phyloP scores from a whole-genome alignment of 2,797 vertebrate genomes.

The Leptodactylus fallax region DNA sequence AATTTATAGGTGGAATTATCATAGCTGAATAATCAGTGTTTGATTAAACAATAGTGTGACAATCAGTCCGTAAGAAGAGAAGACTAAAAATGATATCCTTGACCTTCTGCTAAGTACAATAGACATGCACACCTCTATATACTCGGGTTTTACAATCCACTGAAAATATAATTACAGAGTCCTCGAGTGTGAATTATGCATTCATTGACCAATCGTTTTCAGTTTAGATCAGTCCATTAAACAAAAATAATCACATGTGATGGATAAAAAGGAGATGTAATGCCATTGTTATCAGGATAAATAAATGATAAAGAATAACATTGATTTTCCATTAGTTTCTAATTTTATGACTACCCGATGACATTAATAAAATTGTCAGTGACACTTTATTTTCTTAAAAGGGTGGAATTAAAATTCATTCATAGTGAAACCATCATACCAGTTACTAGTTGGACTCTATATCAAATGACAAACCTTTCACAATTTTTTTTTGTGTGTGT shows the following conservation, averaged over 20 bases:
- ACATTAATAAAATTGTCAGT: not conserved
- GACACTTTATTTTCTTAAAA: not conserved
- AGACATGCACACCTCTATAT: slow-evolving; percentile 17
- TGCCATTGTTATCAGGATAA: not conserved
- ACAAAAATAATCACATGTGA: slow-evolving; percentile 6
- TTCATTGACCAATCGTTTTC: not conserved
- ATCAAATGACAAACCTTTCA: not conserved
- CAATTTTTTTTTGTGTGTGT: not conserved
- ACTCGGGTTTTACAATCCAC: slow-evolving; percentile 21
- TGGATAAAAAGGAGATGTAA: not conserved
- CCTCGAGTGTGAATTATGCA: slow-evolving; percentile 6
- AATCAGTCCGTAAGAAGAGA: not conserved
- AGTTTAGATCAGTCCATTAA: slow-evolving; percentile 16
- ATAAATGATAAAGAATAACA: slow-evolving; percentile 30
- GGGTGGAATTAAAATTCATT: not conserved
- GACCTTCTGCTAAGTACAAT: slow-evolving; percentile 19
- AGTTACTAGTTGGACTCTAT: not conserved
- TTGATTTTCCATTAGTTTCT: slow-evolving; percentile 8
- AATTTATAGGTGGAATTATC: slow-evolving; percentile 17
- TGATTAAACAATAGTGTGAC: slow-evolving; percentile 30
- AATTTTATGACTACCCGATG: not conserved
- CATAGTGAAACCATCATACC: not conserved
- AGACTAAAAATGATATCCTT: slow-evolving; percentile 19
- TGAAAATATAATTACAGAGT: slow-evolving; percentile 25
- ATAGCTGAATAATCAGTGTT: slow-evolving; percentile 25